Evolutionary conservation across 2,888 invertebrate genomes (phyloP), one percentile per base, ranked within the genome.

Genomic region (Achlya flavicornis): DNA sequence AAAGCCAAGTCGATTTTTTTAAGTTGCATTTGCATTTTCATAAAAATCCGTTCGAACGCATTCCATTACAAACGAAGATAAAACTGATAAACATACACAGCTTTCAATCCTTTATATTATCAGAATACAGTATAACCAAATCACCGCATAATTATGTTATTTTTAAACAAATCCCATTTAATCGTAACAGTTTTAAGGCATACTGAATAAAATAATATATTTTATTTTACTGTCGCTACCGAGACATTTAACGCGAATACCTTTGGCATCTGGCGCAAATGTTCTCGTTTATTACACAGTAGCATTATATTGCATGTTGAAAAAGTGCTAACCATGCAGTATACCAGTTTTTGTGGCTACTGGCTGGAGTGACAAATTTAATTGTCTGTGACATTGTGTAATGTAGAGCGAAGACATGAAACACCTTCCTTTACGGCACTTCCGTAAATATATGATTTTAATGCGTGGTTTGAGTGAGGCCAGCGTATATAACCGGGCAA

Each of bases 241-340:
- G 19, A 57, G 67, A 77, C 77, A 78, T 79, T 81, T 74, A 66
- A 74, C 70, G 69, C 69, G 19, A 48, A 48, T 48, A 59, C 67
- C 64, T 71, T 71, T 66, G 66, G 66, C 74, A 75, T 75, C 69
- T 75, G 77, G 70, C 69, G 73, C 78, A 73, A 82, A 81, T 76
- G 77, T 71, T 67, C 76, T 69, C 70, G 63, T 76, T 79, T 82
- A 84, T 80, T 77, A 74, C 75, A 75, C 79, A 77, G 83, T 78
- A 83, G 79, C 78, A 78, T 78, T 76, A 75, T 75, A 71, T 60
- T 67, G 66, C 66, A 60, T 68, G 73, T 75, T 76, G 75, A 76
- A 72, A 72, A 70, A 68, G 64, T 66, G 67, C 41, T 41, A 12
- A 60, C 68, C 70, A 64, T 70, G 64, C 63, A 65, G 71, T 70